Percentiles rank a stretch among this genome's conserved stretches.
Evolutionary conservation across 1,140 invertebrate species (phyloP).

Genomic region (Papilio dardanus): DNA sequence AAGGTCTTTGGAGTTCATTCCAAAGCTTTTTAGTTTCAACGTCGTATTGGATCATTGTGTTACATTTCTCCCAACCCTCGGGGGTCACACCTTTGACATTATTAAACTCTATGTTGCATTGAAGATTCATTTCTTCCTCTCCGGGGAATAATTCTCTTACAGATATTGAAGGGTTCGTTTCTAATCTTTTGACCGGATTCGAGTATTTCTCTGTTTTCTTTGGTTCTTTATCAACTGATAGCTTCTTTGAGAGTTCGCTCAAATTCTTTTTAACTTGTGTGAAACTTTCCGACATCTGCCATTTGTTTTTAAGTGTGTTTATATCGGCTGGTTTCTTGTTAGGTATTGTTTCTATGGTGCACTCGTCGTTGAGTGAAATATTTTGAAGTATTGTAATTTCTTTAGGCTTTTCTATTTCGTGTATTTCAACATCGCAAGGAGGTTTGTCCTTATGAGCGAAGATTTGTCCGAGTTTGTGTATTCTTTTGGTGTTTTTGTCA

Average conservation of each 20-base stretch:
- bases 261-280: conserved; percentile 80
- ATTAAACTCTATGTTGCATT: conserved; percentile 87
- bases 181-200: conserved; percentile 82
- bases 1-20: conserved; percentile 91
- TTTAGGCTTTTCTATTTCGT: conserved; percentile 56
- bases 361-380: conserved; percentile 76
- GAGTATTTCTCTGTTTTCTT: conserved; percentile 76
- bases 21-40: conserved; percentile 90
- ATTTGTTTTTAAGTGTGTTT: conserved; percentile 78
- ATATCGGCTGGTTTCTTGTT: conserved; percentile 73
- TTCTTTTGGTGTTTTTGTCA: conserved; percentile 75
- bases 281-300: conserved; percentile 80
- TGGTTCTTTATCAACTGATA: conserved; percentile 64
- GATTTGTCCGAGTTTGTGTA: conserved; percentile 79
- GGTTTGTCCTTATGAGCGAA: conserved; percentile 67
- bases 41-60: conserved; percentile 90
- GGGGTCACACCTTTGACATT: conserved; percentile 87
- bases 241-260: conserved; percentile 76
- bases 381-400: conserved; percentile 69
- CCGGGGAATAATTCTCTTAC: conserved; percentile 91
- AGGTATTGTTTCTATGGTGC: conserved; percentile 79
- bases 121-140: conserved; percentile 90
- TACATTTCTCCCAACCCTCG: conserved; percentile 92
- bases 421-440: conserved; percentile 56
- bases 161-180: conserved; percentile 90